Base-by-base conservation (phyloP, 2,888 invertebrate species). In the Eubasilissa splendida region DNA sequence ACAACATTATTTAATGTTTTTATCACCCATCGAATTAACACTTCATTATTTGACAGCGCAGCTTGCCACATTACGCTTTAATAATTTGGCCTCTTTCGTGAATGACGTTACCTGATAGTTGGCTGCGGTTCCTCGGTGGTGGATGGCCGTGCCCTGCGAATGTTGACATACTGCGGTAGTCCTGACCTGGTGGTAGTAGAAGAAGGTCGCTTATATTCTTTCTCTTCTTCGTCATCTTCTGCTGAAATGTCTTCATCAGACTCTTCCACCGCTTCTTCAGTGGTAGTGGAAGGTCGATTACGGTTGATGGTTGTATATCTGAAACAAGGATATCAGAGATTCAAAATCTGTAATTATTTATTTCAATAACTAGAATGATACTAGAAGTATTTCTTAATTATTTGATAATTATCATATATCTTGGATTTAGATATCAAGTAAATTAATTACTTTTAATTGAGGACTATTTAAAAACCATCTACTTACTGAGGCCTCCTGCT, bases 101-200 rank as follows among this genome's bases (percentile, higher is more conserved):
- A 7, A 63, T 14, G 63, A 14, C 8, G 1, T 60, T 60, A 84
- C 83, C 82, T 81, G 12, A 77, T 58, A 12, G 81, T 82, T 50
- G 82, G 53, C 52, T 82, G 76, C 31, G 83, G 75, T 65, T 81
- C 73, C 9, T 76, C 65, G 12, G 82, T 80, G 10, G 83, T 90
- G 0, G 91, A 89, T 12, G 92, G 93, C 85, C 92, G 91, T 0
- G 93, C 91, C 82, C 96, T 90, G 70, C 94, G 89, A 52, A 95
- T 94, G 77, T 94, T 95, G 0, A 94, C 94, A 85, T 96, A 96
- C 83, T 95, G 93, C 0, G 92, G 89, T 76, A 91, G 85, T 14
- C 89, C 87, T 9, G 90, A 91, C 31, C 87, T 87, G 10, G 87
- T 65, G 9, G 88, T 85, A 1, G 89, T 88, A 22, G 88, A 88